Evolutionary conservation across 37 sponge, comb jelly and placozoan species (phyloP), one percentile per base, ranked within the genome.

Genomic region (Ephydatia muelleri): DNA sequence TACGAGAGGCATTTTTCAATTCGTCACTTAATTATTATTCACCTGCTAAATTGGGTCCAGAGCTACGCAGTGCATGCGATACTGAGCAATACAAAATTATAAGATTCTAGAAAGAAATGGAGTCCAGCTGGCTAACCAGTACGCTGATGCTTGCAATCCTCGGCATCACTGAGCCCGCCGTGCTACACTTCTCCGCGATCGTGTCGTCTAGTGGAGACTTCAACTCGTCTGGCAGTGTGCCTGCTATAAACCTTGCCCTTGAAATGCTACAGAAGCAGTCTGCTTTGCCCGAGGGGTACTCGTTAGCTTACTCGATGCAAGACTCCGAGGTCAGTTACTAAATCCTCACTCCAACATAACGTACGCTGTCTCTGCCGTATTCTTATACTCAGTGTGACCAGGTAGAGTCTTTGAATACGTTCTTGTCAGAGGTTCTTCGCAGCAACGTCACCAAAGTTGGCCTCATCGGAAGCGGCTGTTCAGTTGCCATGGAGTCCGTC

Each of bases 201-300:
- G 30, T 57, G 67, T 79, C 80, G 21, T 79, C 64, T 37, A 66
- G 67, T 1, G 80, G 67, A 31, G 67, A 5, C 11, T 79, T 79
- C 64, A 79, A 79, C 65, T 65, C 65, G 33, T 79, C 80, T 0
- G 64, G 64, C 49, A 49, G 30, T 8, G 32, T 79, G 30, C 80
- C 67, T 37, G 67, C 65, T 0, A 48, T 79, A 49, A 34, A 79
- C 48, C 25, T 79, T 31, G 80, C 57, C 19, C 12, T 57, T 57
- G 16, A 57, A 57, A 11, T 21, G 57, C 6, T 57, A 19, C 57
- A 11, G 1, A 21, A 57, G 16, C 57, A 57, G 57, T 57, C 57
- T 21, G 57, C 16, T 57, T 57, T 57, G 57, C 57, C 57, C 1
- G 57, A 57, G 16, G 57, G 6, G 16, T 57, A 57, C 16, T 4